A percentile compares a stretch with the other conserved stretches of the same genome.
Evolutionary conservation across 2,113 vertebrate genomes (phyloP).

Genomic region (Himantopus leucocephalus): DNA sequence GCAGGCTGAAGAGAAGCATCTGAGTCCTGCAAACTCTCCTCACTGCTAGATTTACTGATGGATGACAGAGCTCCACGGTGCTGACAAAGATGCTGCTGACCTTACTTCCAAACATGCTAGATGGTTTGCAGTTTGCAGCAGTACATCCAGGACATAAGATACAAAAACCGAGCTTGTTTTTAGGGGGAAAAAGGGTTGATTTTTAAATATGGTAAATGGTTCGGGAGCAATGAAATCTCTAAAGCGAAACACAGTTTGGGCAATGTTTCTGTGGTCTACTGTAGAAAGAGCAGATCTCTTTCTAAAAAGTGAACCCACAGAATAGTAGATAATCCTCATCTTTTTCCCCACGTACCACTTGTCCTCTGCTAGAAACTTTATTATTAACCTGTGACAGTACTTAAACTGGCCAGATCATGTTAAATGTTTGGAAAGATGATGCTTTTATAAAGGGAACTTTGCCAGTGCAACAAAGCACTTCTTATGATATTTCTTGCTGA

Average conservation of each 20-base stretch:
- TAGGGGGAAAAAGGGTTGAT: background rate
- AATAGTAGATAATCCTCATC: background rate
- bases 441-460: background rate
- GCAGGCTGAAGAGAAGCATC: constrained; percentile 18
- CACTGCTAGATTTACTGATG: background rate
- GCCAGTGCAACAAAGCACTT: background rate
- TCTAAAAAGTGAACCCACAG: background rate
- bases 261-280: background rate
- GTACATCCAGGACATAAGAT: background rate
- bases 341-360: background rate
- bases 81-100: constrained; percentile 15
- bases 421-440: background rate
- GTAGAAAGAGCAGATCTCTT: background rate
- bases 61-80: background rate
- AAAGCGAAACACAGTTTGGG: background rate
- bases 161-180: background rate
- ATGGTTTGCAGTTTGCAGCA: background rate
- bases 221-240: background rate
- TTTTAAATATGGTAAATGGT: background rate
- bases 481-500: background rate
- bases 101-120: background rate
- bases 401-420: background rate
- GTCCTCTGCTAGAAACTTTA: background rate
- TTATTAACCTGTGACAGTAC: background rate
- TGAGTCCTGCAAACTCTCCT: constrained; percentile 24